phyloP scores from a whole-genome alignment of 2,888 invertebrate genomes.

The Catocala sponsa region DNA sequence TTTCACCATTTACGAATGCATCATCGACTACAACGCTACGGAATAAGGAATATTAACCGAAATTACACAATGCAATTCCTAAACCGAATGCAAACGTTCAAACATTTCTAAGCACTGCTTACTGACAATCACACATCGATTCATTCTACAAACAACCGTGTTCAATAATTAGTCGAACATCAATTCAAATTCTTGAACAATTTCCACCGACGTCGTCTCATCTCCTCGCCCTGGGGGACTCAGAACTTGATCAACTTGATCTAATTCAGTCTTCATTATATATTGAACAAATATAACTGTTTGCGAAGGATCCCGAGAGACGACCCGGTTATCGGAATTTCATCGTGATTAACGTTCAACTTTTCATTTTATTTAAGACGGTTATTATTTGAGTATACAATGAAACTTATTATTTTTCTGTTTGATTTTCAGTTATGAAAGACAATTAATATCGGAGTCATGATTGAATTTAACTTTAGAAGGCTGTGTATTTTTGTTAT shows the following conservation, averaged over 20 bases:
- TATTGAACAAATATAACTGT: constrained; percentile 58
- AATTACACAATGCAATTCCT: neutral
- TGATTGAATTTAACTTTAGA: constrained; percentile 30
- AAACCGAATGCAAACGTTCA: neutral
- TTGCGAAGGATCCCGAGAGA: constrained; percentile 48
- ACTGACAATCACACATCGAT: constrained; percentile 11
- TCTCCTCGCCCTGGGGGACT: constrained; percentile 42
- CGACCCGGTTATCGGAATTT: constrained; percentile 45
- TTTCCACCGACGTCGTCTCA: constrained; percentile 36
- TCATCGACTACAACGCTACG: too few species aligned
- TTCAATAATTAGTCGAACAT: constrained; percentile 47
- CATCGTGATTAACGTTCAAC: constrained; percentile 51
- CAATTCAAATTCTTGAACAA: constrained; percentile 49
- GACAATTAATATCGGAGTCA: constrained; percentile 35
- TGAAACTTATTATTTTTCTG: constrained; percentile 44
- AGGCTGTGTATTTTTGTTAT: constrained; percentile 1
- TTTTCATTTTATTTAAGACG: constrained; percentile 45
- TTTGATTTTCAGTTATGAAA: constrained; percentile 41
- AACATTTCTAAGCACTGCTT: constrained; percentile 1
- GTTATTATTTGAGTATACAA: constrained; percentile 36
- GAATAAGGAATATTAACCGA: neutral
- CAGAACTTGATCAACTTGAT: constrained; percentile 48
- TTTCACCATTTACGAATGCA: too few species aligned
- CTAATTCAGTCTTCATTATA: constrained; percentile 59
- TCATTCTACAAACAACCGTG: constrained; percentile 15